These are phyloP conservation scores for Ariolimax columbianus DNA, from an alignment of 2,888 invertebrate genomes.

Conservation along the genomic window DNA sequence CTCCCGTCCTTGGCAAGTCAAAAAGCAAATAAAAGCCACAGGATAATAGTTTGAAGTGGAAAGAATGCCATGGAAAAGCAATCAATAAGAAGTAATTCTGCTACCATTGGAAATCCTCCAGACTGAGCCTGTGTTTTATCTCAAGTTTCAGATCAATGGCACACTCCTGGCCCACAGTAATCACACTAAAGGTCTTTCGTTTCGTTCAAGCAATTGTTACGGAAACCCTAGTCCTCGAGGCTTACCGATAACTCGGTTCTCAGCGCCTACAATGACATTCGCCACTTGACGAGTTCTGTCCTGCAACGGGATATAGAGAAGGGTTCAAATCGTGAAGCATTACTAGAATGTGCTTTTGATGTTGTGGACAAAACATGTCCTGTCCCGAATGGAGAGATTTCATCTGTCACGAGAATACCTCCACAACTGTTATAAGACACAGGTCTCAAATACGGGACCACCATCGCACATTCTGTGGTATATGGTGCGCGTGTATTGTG, in stretches of 20 bases:
- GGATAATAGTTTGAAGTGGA: slow-evolving; percentile 16
- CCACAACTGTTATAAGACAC: too few relatives aligned
- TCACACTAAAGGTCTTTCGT: slow-evolving; percentile 40
- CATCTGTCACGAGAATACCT: too few relatives aligned
- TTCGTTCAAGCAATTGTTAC: slow-evolving; percentile 7
- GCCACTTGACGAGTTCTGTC: neutral
- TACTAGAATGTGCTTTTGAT: neutral
- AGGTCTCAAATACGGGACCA: too few relatives aligned
- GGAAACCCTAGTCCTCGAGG: neutral
- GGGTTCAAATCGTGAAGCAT: neutral
- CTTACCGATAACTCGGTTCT: neutral
- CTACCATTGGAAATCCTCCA: slow-evolving; percentile 49
- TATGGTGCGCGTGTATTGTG: too few relatives aligned
- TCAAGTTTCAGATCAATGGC: slow-evolving; percentile 51
- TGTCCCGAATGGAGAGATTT: too few relatives aligned
- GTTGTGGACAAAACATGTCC: neutral
- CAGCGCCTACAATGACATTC: neutral
- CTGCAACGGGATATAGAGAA: neutral
- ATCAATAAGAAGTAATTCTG: slow-evolving; percentile 54
- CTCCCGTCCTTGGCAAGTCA: neutral
- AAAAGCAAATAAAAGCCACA: neutral
- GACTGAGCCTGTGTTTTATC: slow-evolving; percentile 50
- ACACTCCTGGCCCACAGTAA: slow-evolving; percentile 38
- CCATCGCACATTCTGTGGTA: too few relatives aligned
- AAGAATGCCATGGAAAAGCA: slow-evolving; percentile 44